A percentile compares a stretch with the other conserved stretches of the same genome.
phyloP scores from a whole-genome alignment of 2,888 invertebrate genomes.

The Campoletis raptor region DNA sequence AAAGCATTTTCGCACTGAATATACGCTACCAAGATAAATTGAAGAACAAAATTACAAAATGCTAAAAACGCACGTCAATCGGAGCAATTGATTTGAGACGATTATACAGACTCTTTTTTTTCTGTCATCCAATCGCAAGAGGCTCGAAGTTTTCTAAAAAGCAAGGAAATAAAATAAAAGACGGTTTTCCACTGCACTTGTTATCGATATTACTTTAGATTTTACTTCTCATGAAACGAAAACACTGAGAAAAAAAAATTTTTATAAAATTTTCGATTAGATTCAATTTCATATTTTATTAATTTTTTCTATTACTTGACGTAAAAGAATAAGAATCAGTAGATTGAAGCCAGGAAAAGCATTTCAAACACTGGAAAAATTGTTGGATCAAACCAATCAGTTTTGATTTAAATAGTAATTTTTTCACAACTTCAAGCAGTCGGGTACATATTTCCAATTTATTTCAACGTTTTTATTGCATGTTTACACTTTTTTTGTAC shows the following conservation, averaged over 20 bases:
- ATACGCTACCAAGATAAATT: neutral
- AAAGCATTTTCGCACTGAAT: neutral
- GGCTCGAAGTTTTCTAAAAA: no score
- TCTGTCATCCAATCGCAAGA: no score
- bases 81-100: neutral
- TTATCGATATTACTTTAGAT: neutral
- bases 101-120: neutral
- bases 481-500: neutral
- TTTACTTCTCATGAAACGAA: neutral
- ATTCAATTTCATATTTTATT: neutral
- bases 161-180: no score
- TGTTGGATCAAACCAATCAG: neutral
- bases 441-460: neutral
- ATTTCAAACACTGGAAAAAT: neutral
- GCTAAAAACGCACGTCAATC: neutral
- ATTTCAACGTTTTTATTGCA: neutral
- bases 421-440: neutral
- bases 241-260: neutral
- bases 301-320: neutral
- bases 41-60: neutral
- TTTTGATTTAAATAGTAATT: neutral
- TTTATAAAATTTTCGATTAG: no score
- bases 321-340: neutral
- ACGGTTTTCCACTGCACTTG: no score
- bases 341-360: neutral